Percentiles rank a stretch among this genome's conserved stretches.
Evolutionary conservation across 2,888 invertebrate species (phyloP).

Genomic region (Eristalinus sepulchralis): DNA sequence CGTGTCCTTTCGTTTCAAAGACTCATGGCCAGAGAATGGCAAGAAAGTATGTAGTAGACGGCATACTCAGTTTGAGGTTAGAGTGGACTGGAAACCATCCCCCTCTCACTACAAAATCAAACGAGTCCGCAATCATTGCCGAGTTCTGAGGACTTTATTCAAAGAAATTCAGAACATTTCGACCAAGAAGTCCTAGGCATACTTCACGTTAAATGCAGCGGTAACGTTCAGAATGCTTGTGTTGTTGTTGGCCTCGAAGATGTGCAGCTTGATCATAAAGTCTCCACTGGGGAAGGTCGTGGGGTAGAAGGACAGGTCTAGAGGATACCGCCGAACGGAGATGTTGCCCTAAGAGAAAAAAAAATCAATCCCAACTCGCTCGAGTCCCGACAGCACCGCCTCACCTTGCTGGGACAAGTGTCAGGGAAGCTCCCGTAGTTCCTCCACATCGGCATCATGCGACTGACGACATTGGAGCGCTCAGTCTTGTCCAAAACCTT

Average conservation of each 20-base stretch:
- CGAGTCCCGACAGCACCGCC: background rate
- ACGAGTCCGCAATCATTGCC: background rate
- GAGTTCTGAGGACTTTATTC: background rate
- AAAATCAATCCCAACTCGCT: background rate
- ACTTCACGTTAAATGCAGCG: constrained; percentile 33
- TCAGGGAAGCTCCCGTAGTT: constrained; percentile 51
- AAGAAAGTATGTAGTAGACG: too few relatives aligned
- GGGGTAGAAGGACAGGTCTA: constrained; percentile 61
- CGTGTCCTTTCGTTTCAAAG: too few relatives aligned
- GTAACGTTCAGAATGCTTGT: constrained; percentile 39
- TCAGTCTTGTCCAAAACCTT: constrained; percentile 57
- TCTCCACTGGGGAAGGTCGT: constrained; percentile 52
- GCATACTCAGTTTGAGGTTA: too few relatives aligned
- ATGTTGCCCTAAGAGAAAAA: constrained; percentile 31
- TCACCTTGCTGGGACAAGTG: constrained; percentile 46
- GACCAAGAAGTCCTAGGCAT: background rate
- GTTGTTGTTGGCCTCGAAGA: constrained; percentile 24
- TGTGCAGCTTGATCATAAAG: constrained; percentile 29
- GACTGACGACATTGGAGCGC: constrained; percentile 57
- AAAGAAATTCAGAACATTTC: background rate
- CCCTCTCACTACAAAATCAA: too few relatives aligned
- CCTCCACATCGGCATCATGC: constrained; percentile 66
- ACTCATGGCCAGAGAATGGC: too few relatives aligned
- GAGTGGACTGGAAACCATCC: too few relatives aligned
- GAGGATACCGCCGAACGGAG: constrained; percentile 50